These are phyloP conservation scores for Lerema accius DNA, from an alignment of 1,140 invertebrate species.

Conservation along the genomic window DNA sequence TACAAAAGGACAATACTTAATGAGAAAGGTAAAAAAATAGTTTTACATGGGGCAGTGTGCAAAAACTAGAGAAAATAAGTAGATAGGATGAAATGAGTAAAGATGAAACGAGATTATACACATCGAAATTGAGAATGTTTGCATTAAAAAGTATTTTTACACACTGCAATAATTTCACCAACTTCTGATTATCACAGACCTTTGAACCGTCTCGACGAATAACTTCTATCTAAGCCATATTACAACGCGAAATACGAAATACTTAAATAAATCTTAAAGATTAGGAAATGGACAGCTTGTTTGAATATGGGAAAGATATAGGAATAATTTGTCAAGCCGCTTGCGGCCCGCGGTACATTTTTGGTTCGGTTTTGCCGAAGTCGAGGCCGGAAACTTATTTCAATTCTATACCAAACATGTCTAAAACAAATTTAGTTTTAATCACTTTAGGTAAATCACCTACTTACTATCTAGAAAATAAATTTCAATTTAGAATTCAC, in stretches of 20 bases:
- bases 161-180: constrained; percentile 40
- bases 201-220: constrained; percentile 47
- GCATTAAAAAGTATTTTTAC: constrained; percentile 26
- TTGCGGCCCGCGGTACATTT: too few relatives aligned
- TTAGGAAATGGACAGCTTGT: constrained; percentile 8
- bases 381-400: not conserved
- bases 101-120: constrained; percentile 1
- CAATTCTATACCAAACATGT: not conserved
- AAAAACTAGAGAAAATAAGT: constrained; percentile 23
- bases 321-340: not conserved
- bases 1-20: constrained; percentile 26
- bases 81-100: not conserved
- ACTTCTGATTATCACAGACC: constrained; percentile 64
- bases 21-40: constrained; percentile 35
- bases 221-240: constrained; percentile 20
- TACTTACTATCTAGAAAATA: constrained; percentile 24
- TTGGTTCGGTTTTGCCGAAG: not conserved
- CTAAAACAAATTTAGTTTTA: not conserved
- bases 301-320: not conserved
- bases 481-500: constrained; percentile 35
- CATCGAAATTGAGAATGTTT: constrained; percentile 1
- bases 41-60: constrained; percentile 35
- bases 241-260: constrained; percentile 19
- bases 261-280: constrained; percentile 6
- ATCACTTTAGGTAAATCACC: not conserved